Evolutionary conservation across 1,140 invertebrate genomes (phyloP).

Genomic region (Reticulitermes speratus): DNA sequence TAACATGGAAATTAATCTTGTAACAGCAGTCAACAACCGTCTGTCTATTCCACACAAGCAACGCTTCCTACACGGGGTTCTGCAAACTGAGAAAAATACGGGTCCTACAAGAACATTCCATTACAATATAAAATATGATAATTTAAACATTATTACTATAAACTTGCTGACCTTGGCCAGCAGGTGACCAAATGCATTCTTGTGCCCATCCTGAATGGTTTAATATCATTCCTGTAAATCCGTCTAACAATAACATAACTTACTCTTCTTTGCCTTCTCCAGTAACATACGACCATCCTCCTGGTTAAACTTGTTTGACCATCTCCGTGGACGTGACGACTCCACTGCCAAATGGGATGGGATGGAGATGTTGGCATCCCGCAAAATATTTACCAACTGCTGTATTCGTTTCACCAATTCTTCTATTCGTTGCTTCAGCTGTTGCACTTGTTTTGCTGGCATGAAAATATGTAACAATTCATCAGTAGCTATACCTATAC

Average conservation of each 20-base stretch:
- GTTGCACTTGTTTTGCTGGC: constrained; percentile 21
- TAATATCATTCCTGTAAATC: too few species aligned
- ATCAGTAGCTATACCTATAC: not conserved
- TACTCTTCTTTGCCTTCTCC: constrained; percentile 28
- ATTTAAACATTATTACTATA: too few species aligned
- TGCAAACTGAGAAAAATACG: too few species aligned
- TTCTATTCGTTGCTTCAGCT: constrained; percentile 41
- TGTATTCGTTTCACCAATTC: constrained; percentile 49
- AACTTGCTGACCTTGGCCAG: too few species aligned
- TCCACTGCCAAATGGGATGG: constrained; percentile 39
- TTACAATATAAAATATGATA: too few species aligned
- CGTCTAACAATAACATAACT: not conserved
- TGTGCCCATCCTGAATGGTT: too few species aligned
- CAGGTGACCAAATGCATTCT: too few species aligned
- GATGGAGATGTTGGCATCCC: constrained; percentile 48
- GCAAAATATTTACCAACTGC: constrained; percentile 48
- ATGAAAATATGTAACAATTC: not conserved
- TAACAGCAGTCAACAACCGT: too few species aligned
- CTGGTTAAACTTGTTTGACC: constrained; percentile 52
- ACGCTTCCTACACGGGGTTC: too few species aligned
- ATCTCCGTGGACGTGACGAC: constrained; percentile 36
- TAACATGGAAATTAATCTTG: too few species aligned
- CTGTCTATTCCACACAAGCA: too few species aligned
- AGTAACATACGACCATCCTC: constrained; percentile 39
- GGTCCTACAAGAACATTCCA: too few species aligned